Conservation (phyloP, 2,797 vertebrate species). For the Enteromius fasciolatus region DNA sequence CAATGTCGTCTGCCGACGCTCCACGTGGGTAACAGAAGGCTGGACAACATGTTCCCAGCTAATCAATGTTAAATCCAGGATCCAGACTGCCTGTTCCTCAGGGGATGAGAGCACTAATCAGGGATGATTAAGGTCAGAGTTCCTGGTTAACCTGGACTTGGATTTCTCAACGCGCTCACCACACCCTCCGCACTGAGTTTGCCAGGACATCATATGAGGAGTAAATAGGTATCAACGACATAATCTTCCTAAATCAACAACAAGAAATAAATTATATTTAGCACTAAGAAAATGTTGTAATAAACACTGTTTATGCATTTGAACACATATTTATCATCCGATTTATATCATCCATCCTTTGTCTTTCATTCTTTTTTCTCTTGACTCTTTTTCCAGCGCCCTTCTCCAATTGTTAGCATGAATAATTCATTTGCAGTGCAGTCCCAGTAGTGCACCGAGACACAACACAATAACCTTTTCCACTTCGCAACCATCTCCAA, state of each 20-base stretch:
- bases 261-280: not conserved
- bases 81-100: slow-evolving; percentile 48
- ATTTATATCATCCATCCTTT: slow-evolving; percentile 52
- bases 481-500: slow-evolving; percentile 12
- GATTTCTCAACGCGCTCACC: slow-evolving; percentile 25
- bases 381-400: slow-evolving; percentile 33
- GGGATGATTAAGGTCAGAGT: slow-evolving; percentile 74
- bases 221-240: not conserved
- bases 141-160: slow-evolving; percentile 61
- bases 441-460: slow-evolving; percentile 27
- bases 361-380: slow-evolving; percentile 48
- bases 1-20: not conserved
- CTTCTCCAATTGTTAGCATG: slow-evolving; percentile 40
- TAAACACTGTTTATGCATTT: slow-evolving; percentile 59
- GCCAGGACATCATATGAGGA: not conserved
- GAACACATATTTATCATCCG: slow-evolving; percentile 55
- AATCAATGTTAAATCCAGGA: slow-evolving; percentile 53
- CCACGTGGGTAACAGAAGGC: slow-evolving; percentile 28
- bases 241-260: not conserved
- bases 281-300: slow-evolving; percentile 53
- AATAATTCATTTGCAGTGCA: slow-evolving; percentile 39
- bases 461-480: slow-evolving; percentile 39
- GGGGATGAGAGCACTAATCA: slow-evolving; percentile 70
- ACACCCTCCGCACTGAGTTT: slow-evolving; percentile 19
- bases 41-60: slow-evolving; percentile 42